A percentile compares a stretch with the other conserved stretches of the same genome.
Conservation (phyloP, 2,888 invertebrate species). For the Camponotus fellah region DNA sequence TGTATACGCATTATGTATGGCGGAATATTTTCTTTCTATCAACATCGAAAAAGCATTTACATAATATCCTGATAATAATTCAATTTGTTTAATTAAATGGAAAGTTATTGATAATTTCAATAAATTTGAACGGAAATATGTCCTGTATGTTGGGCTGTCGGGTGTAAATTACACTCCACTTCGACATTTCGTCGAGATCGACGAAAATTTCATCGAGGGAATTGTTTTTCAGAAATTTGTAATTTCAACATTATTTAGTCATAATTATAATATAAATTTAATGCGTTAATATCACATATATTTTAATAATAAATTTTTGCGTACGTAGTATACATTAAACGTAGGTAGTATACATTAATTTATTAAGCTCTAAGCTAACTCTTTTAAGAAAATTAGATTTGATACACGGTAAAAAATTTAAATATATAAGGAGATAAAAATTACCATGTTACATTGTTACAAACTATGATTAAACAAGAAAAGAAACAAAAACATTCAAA, state of each 20-base stretch:
- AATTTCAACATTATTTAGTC: slow-evolving; percentile 21
- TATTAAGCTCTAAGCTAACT: background rate
- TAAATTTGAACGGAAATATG: slow-evolving; percentile 46
- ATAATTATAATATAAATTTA: background rate
- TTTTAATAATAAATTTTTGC: background rate
- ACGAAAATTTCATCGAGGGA: slow-evolving; percentile 29
- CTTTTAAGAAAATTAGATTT: background rate
- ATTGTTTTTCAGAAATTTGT: slow-evolving; percentile 17
- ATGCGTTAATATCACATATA: background rate
- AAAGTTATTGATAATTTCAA: slow-evolving; percentile 46
- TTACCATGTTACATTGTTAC: background rate
- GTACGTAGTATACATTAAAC: background rate
- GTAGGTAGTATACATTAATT: background rate
- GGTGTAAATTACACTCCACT: slow-evolving; percentile 37
- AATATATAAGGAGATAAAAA: background rate
- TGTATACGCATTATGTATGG: background rate
- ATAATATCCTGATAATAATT: slow-evolving; percentile 45
- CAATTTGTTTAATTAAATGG: slow-evolving; percentile 51
- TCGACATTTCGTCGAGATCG: background rate
- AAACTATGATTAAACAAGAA: background rate
- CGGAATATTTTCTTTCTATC: slow-evolving; percentile 14
- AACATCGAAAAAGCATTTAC: slow-evolving; percentile 32
- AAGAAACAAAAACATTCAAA: background rate
- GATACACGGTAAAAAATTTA: background rate
- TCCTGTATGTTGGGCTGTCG: slow-evolving; percentile 32